phyloP scores from a whole-genome alignment of 2,797 vertebrate genomes.

The Monodelphis domestica region DNA sequence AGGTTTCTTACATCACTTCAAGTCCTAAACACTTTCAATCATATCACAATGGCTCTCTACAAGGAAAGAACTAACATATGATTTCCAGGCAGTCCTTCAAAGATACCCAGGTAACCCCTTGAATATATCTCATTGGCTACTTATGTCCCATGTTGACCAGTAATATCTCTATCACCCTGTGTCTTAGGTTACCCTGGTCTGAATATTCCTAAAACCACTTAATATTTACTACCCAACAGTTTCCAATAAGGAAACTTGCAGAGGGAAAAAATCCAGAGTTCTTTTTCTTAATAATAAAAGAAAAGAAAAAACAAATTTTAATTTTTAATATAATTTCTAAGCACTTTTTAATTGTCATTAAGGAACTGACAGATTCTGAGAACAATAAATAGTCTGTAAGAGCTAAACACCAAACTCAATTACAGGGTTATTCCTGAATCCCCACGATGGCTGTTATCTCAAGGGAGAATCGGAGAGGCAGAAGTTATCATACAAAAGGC shows the following conservation, averaged over 20 bases:
- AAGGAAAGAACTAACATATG: neutral
- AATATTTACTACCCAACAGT: neutral
- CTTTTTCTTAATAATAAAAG: neutral
- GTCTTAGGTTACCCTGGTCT: neutral
- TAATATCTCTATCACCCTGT: neutral
- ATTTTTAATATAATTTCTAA: conserved; percentile 22
- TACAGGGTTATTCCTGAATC: conserved; percentile 95
- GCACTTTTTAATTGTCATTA: neutral
- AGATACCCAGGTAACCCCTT: neutral
- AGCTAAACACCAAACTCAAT: conserved; percentile 37
- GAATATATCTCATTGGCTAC: neutral
- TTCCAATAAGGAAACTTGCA: neutral
- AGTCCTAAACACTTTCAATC: neutral
- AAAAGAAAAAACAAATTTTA: conserved; percentile 32
- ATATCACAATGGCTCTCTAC: neutral
- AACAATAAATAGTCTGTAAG: neutral
- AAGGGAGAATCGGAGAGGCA: conserved; percentile 90
- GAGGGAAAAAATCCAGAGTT: neutral
- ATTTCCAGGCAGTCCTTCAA: neutral
- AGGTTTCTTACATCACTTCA: neutral
- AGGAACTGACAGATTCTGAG: neutral
- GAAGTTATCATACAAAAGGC: conserved; percentile 90
- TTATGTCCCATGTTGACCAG: neutral
- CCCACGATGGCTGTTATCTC: conserved; percentile 94
- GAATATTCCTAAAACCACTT: neutral